Evolutionary conservation across 2,888 invertebrate genomes (phyloP).

Genomic region (Leucophora obtusa): DNA sequence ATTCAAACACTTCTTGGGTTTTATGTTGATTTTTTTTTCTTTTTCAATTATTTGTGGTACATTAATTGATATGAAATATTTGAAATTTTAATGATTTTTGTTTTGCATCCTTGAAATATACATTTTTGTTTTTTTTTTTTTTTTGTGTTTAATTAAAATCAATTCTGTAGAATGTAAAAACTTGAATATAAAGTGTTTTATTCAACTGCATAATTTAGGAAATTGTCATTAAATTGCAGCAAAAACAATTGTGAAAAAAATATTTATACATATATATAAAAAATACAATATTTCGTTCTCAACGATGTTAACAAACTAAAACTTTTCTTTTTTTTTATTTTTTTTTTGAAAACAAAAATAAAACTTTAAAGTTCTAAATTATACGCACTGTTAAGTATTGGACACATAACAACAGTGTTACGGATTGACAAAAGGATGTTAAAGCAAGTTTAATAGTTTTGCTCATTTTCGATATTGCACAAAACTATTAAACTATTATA

Average conservation of each 20-base stretch:
- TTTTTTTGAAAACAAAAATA: background rate
- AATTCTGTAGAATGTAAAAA: constrained; percentile 14
- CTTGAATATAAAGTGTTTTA: constrained; percentile 10
- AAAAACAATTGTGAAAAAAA: constrained; percentile 18
- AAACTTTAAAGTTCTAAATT: constrained; percentile 43
- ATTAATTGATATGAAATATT: constrained; percentile 5
- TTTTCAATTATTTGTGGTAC: background rate
- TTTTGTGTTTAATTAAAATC: constrained; percentile 22
- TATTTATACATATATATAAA: too few species aligned
- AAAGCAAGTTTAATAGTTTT: too few species aligned
- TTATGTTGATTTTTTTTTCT: too few species aligned
- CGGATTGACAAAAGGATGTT: background rate
- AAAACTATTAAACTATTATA: too few species aligned
- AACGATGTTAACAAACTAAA: constrained; percentile 2
- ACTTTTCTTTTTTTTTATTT: constrained; percentile 27
- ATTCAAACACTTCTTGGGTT: background rate
- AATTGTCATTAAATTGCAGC: constrained; percentile 34
- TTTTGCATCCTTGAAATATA: background rate
- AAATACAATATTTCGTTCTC: background rate
- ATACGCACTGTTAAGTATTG: constrained; percentile 42
- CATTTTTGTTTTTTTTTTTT: too few species aligned
- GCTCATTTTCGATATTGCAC: too few species aligned
- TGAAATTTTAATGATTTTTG: background rate
- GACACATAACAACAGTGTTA: constrained; percentile 26
- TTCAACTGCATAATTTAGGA: background rate